phyloP scores from a whole-genome alignment of 2,113 vertebrate species.

The Upupa epops region DNA sequence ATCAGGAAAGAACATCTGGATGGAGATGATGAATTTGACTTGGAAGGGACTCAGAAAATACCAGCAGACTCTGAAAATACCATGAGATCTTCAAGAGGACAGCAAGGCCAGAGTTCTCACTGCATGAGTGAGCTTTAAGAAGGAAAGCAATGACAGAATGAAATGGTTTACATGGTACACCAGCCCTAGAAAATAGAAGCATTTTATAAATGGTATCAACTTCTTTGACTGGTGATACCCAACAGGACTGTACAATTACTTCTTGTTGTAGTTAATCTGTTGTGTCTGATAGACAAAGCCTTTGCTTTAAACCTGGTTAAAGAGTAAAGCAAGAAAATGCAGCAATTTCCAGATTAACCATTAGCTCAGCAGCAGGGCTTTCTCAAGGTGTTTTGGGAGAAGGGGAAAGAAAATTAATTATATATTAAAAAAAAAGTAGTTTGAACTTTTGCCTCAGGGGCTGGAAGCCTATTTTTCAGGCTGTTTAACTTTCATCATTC shows the following conservation, averaged over 20 bases:
- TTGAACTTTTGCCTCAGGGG: slow-evolving; percentile 45
- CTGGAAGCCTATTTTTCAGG: slow-evolving; percentile 63
- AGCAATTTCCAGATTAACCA: background rate
- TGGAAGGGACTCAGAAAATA: background rate
- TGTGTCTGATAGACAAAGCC: background rate
- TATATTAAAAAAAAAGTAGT: background rate
- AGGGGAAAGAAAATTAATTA: background rate
- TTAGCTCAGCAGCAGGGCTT: background rate
- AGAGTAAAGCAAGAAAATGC: background rate
- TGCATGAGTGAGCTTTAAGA: background rate
- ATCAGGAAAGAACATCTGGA: background rate
- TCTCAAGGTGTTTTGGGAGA: background rate
- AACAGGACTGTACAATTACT: background rate
- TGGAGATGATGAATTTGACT: background rate
- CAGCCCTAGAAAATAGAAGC: background rate
- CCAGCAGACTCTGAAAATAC: background rate
- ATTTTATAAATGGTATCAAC: background rate
- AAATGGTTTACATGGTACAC: background rate
- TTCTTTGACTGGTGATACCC: background rate
- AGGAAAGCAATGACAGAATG: background rate
- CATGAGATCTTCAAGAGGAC: background rate
- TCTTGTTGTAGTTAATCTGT: background rate
- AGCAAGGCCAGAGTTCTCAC: background rate
- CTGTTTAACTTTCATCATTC: slow-evolving; percentile 65
- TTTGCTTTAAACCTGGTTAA: background rate